Conservation (phyloP, 2,797 vertebrate genomes). For the Amazona ochrocephala region DNA sequence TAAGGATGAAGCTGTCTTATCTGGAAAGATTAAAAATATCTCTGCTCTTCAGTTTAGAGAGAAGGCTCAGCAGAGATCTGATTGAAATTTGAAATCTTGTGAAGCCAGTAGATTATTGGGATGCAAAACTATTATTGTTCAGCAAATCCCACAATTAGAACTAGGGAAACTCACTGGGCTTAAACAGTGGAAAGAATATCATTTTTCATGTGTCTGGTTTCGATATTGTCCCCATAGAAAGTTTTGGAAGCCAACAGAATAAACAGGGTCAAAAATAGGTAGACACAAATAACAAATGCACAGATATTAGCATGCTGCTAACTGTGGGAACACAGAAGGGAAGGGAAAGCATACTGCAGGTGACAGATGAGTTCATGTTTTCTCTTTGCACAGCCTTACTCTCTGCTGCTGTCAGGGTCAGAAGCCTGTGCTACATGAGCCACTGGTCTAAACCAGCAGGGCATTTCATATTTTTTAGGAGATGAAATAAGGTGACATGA, state of each 20-base stretch:
- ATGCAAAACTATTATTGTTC: not conserved
- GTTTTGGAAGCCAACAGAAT: not conserved
- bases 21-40: not conserved
- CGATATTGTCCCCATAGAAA: not conserved
- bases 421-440: not conserved
- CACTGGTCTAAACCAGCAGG: not conserved
- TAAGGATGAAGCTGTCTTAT: not conserved
- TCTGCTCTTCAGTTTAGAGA: not conserved
- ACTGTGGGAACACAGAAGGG: not conserved
- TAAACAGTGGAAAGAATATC: not conserved
- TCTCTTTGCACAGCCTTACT: not conserved
- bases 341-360: not conserved
- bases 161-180: not conserved
- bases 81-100: not conserved
- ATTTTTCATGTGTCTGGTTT: not conserved
- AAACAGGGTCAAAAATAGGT: not conserved
- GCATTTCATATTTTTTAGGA: not conserved
- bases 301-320: not conserved
- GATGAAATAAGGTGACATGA: not conserved
- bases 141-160: not conserved
- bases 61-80: not conserved
- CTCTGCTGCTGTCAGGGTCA: not conserved
- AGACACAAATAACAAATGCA: not conserved
- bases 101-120: not conserved
- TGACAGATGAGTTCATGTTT: accelerated